These are phyloP conservation scores for Erebia palarica DNA, from an alignment of 2,888 invertebrate species.

Conservation along the genomic window DNA sequence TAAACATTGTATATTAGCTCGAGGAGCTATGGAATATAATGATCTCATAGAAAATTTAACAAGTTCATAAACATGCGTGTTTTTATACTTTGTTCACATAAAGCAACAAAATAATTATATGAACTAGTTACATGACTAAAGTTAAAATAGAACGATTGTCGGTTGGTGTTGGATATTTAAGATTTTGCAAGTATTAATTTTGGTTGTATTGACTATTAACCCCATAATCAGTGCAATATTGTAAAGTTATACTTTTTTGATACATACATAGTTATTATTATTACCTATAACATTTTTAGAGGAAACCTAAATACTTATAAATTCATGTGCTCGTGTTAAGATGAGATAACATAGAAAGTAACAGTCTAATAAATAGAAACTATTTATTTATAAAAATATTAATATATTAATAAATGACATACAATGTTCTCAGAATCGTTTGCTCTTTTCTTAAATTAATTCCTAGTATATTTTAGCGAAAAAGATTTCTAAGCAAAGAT, in stretches of 20 bases:
- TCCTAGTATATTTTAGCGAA: neutral
- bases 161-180: conserved; percentile 13
- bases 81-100: neutral
- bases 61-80: neutral
- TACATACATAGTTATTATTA: conserved; percentile 1
- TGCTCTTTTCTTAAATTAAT: conserved; percentile 40
- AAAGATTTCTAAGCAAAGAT: too few species aligned
- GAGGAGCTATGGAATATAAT: conserved; percentile 60
- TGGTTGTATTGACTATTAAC: conserved; percentile 4
- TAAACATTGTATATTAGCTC: conserved; percentile 46
- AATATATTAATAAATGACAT: conserved; percentile 70
- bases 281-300: conserved; percentile 11
- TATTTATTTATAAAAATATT: conserved; percentile 72
- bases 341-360: conserved; percentile 59
- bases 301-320: conserved; percentile 47
- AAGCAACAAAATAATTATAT: neutral
- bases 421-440: conserved; percentile 56
- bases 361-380: conserved; percentile 61
- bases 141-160: neutral
- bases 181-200: neutral
- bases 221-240: conserved; percentile 46
- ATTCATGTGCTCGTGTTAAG: conserved; percentile 58
- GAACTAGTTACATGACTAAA: neutral
- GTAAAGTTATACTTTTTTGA: conserved; percentile 42
- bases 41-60: conserved; percentile 59